Percentiles rank a stretch among this genome's conserved stretches.
Conservation (phyloP, 2,113 vertebrate species). For the Notarius lentiginosus region DNA sequence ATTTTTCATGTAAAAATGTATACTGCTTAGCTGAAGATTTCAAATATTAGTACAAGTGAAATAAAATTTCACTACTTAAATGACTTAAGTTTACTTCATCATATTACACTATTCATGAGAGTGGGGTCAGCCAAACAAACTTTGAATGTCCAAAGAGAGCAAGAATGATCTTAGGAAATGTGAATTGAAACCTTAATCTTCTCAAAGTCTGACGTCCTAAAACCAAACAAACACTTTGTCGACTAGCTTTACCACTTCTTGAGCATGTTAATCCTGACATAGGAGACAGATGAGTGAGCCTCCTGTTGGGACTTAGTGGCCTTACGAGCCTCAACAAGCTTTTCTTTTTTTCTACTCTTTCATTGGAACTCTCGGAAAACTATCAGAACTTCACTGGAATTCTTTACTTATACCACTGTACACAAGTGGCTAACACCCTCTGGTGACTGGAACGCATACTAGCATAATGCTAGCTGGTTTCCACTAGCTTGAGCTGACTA, state of each 20-base stretch:
- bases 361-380: background rate
- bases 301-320: conserved; percentile 32
- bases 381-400: background rate
- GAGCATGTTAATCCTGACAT: conserved; percentile 48
- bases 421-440: background rate
- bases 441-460: background rate
- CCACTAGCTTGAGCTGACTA: background rate
- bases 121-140: background rate
- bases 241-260: conserved; percentile 52
- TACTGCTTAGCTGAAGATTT: background rate
- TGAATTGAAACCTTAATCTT: conserved; percentile 48
- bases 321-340: conserved; percentile 45
- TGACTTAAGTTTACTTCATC: background rate
- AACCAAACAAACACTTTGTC: conserved; percentile 52
- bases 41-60: background rate
- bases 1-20: background rate
- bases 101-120: background rate
- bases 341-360: conserved; percentile 11
- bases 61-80: background rate
- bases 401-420: background rate
- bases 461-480: background rate
- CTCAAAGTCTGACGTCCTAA: conserved; percentile 46
- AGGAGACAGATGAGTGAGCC: conserved; percentile 48
- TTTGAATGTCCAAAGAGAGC: conserved; percentile 2
- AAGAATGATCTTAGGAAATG: conserved; percentile 35